Evolutionary conservation across 2,113 vertebrate species (phyloP).

Genomic region (Thinocorus orbignyianus): DNA sequence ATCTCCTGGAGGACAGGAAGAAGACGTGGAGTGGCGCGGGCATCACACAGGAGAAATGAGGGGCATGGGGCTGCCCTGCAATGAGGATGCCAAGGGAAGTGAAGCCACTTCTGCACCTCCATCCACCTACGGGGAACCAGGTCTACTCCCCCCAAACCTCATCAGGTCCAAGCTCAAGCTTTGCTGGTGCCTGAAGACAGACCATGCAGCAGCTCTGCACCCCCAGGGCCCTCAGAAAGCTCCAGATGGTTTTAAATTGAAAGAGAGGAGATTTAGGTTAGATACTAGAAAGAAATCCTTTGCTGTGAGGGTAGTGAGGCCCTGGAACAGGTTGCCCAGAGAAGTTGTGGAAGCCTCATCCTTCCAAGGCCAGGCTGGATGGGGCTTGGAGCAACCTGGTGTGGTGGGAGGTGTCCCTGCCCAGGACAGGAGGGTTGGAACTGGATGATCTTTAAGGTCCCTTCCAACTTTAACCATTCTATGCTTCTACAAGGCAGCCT

Average conservation of each 20-base stretch:
- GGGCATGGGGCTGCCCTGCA: rapidly evolving
- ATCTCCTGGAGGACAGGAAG: slow-evolving; percentile 3
- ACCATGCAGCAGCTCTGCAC: not conserved
- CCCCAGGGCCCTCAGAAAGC: not conserved
- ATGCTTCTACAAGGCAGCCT: too few species aligned
- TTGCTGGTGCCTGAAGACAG: not conserved
- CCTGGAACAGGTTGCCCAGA: too few species aligned
- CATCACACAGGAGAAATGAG: not conserved
- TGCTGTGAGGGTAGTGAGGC: not conserved
- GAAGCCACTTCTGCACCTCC: rapidly evolving
- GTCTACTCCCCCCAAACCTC: not conserved
- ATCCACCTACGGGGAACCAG: rapidly evolving
- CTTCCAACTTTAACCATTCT: too few species aligned
- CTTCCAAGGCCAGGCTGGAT: too few species aligned
- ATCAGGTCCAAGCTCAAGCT: not conserved
- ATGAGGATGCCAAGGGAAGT: not conserved
- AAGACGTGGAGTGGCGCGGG: not conserved
- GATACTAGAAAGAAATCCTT: too few species aligned
- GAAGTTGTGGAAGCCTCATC: too few species aligned
- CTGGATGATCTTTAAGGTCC: too few species aligned
- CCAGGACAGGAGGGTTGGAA: too few species aligned
- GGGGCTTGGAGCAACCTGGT: too few species aligned
- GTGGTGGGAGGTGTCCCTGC: too few species aligned
- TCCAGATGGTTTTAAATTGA: too few species aligned
- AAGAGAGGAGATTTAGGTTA: too few species aligned